Evolutionary conservation across 2,888 invertebrate genomes (phyloP), one percentile per base, ranked within the genome.

Genomic region (Acheta domesticus): DNA sequence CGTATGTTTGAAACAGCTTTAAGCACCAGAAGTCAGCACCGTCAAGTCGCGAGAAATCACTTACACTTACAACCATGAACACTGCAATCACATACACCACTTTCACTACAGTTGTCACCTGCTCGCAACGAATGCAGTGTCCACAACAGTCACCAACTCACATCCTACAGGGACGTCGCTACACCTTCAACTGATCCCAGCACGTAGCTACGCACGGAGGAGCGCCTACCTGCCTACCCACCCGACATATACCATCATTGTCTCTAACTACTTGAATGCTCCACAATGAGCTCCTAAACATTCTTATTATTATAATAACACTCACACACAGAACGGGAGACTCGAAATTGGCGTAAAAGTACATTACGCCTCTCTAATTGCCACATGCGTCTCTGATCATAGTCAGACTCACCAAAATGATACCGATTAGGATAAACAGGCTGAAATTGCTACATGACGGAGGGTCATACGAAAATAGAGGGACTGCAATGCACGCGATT

Each of bases 201-300:
- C 62, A 14, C 62, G n/a, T 19, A 62, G 62, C 62, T n/a, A 62
- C 62, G n/a, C 62, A 62, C 62, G 11, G n/a, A 62, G n/a, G 62
- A 62, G 16, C n/a, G 62, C n/a, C 62, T 62, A 62, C 62, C 62
- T 62, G 62, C 62, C 62, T 62, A 12, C 62, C 62, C 62, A 62
- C 62, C 62, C 62, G 62, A 62, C 62, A 62, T 62, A 62, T 62
- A 62, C 62, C 62, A 62, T 62, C 62, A 62, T 62, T 62, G 62
- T 62, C 62, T 62, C 62, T 62, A 62, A 62, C 62, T 62, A 62
- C 62, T 62, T 62, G 62, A 62, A 62, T 62, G 62, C 62, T 62
- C 62, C 62, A 62, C 62, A 62, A 62, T 62, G 62, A 62, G 62
- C n/a, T 14, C n/a, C 14, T 62, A 62, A 62, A 62, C 62, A 62